These are phyloP conservation scores for Cyprinodon variegatus DNA, from an alignment of 2,113 vertebrate genomes.

Conservation along the genomic window DNA sequence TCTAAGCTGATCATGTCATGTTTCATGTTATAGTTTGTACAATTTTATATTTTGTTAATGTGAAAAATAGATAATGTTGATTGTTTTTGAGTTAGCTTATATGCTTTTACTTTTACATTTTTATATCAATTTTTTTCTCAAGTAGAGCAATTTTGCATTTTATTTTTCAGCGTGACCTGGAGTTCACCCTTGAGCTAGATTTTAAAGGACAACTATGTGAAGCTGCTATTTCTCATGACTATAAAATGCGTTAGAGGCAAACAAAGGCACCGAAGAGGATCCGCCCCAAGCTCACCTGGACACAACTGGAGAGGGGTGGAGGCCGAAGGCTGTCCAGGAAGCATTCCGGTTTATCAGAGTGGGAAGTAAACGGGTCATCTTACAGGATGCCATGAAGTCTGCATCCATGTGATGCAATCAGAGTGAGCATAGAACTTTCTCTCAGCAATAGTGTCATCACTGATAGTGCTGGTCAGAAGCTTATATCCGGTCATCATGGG, in stretches of 20 bases:
- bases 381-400: constrained; percentile 47
- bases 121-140: neutral
- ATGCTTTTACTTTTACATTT: neutral
- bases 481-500: neutral
- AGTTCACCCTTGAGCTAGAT: constrained; percentile 96
- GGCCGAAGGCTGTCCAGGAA: constrained; percentile 26
- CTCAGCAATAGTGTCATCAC: constrained; percentile 65
- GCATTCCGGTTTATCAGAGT: constrained; percentile 26
- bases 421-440: constrained; percentile 28
- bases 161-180: constrained; percentile 88
- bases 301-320: constrained; percentile 5
- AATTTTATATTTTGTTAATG: neutral
- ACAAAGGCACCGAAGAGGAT: constrained; percentile 18
- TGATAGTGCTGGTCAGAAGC: constrained; percentile 19
- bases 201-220: constrained; percentile 98
- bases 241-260: constrained; percentile 92
- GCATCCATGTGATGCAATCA: constrained; percentile 58
- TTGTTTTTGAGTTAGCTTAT: neutral
- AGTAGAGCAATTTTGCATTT: constrained; percentile 2
- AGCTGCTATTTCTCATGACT: constrained; percentile 96
- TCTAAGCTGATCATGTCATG: neutral
- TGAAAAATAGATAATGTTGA: neutral
- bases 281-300: constrained; percentile 34
- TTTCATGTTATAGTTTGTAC: neutral
- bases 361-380: constrained; percentile 27